Base-by-base conservation (phyloP, 2,113 vertebrate genomes). In the Vidua chalybeata region DNA sequence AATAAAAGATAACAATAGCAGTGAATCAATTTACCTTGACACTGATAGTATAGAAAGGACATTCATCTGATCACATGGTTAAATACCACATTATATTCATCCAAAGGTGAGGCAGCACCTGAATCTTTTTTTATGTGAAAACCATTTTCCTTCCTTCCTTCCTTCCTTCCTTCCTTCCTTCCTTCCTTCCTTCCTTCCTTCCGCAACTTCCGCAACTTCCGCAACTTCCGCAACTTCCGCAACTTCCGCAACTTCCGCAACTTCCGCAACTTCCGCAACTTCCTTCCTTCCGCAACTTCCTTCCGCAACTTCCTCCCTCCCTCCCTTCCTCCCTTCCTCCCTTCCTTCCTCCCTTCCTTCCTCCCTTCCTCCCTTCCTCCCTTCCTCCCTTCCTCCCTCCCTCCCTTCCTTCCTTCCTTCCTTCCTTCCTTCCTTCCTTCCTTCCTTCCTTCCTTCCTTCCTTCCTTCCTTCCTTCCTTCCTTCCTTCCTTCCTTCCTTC, bases 11-110 rank as follows among this genome's bases (percentile, higher is more conserved):
- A 96, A 96, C 87, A 96, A 92, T 95, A 92, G 54, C 69, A 84
- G 72, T 93, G 79, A 96, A 97, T 98, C 96, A 97, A 96, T 97
- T 97, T 97, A 37, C 52, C 51, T 69, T 96, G 93, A 96, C 94
- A 95, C n/a, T 96, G 83, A 87, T 54, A 93, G 76, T 74, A 94
- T 80, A 84, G 46, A 96, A 96, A 97, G 79, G 84, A 98, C 82
- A 94, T 64, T 94, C 21, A 27, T 77, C 69, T 96, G 82, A 92
- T 93, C 89, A 90, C 51, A 62, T 90, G 71, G 17, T 66, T 77
- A 87, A 86, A 89, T 46, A 58, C 3, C 10, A 55, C 3, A 17
- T 48, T 63, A 61, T 67, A 73, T 77, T 33, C 24, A 71, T 55
- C 41, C 2, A 62, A 43, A 81, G 45, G 17, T 13, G 6, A 2